Base-by-base conservation (phyloP, 2,113 vertebrate species). In the Tiliqua scincoides region DNA sequence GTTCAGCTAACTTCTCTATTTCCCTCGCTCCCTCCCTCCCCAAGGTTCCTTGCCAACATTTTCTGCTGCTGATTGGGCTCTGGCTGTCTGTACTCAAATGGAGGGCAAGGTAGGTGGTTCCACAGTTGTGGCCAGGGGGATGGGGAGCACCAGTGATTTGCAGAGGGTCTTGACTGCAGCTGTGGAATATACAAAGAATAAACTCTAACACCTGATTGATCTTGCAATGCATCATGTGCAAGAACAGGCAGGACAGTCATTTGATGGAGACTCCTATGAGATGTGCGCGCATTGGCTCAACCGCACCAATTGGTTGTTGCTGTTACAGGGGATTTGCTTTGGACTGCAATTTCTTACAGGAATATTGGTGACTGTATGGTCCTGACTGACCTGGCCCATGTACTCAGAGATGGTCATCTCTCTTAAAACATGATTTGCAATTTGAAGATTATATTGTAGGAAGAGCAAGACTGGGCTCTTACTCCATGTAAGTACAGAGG, bases 21-120 rank as follows among this genome's bases (percentile, higher is more conserved):
- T 62, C 52, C 18, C 40, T 21, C 48, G 85, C 75, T 84, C 59
- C 95, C 87, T 94, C 32, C 90, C 73, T n/a, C 54, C n/a, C 48
- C 84, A 97, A 97, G 90, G 32, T 6, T 90, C 91, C 57, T 82
- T 80, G 0, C 89, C 96, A 0, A 0, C 71, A 4, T 94, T 97
- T 79, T 97, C 96, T 0, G 97, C 97, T 25, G 94, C 95, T 23
- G 96, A 97, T 79, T 97, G 97, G 97, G 97, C 97, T 0, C 0
- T 94, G 83, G 94, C 96, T 0, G 97, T 97, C 43, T 97, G 97
- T 71, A 71, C 84, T 0, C 89, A 83, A 82, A 97, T 97, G 96
- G 96, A 95, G 25, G 97, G 97, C 61, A 97, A 96, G 1, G 97
- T 98, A 0, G 97, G 98, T 57, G 99, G 99, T 83, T 97, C 98